Conservation (phyloP, 2,113 vertebrate species). For the Pterocles orientalis region DNA sequence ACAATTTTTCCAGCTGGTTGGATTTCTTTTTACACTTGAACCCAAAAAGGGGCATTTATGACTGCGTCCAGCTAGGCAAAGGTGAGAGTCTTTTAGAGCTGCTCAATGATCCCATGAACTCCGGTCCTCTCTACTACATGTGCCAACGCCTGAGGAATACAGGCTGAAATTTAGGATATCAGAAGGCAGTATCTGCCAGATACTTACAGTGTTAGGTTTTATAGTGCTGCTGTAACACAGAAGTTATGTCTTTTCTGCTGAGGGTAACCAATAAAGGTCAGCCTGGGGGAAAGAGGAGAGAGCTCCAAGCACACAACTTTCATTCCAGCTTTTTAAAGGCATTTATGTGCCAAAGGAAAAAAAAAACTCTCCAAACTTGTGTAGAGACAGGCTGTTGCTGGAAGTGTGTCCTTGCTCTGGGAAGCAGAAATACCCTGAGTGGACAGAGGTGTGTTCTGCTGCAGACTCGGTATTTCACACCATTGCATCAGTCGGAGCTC, state of each 20-base stretch:
- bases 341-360: not conserved
- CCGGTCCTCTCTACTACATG: fast-evolving
- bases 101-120: not conserved
- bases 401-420: not conserved
- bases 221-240: not conserved
- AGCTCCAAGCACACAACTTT: not conserved
- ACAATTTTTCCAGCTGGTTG: fast-evolving
- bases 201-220: not conserved
- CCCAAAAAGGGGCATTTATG: not conserved
- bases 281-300: not conserved
- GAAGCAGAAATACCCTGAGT: not conserved
- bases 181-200: not conserved
- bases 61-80: not conserved
- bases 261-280: not conserved
- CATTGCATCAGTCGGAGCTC: slow-evolving; percentile 17
- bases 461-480: not conserved
- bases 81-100: not conserved
- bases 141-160: not conserved
- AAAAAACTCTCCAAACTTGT: not conserved
- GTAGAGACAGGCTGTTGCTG: not conserved
- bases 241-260: not conserved
- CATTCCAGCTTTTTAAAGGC: not conserved
- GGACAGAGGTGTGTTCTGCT: not conserved
- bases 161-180: not conserved
- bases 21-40: not conserved